These are phyloP conservation scores for Gymnoscopelus braueri DNA, from an alignment of 2,797 vertebrate genomes.

Conservation along the genomic window DNA sequence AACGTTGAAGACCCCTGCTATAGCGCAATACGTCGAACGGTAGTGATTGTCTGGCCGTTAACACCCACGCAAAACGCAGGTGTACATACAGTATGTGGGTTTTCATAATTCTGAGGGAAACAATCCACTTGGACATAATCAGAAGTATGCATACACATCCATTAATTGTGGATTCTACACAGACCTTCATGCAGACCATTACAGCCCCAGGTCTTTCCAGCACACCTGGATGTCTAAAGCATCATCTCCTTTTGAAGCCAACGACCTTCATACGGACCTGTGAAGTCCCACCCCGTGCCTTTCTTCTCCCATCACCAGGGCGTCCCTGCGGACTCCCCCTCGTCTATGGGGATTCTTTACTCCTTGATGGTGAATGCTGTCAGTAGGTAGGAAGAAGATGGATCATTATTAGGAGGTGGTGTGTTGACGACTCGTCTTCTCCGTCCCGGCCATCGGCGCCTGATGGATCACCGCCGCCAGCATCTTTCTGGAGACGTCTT, in stretches of 20 bases:
- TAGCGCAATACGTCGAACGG: too few relatives aligned
- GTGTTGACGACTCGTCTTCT: conserved; percentile 50
- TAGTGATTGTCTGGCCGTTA: too few relatives aligned
- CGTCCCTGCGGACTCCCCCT: conserved; percentile 22
- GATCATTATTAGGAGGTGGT: conserved; percentile 59
- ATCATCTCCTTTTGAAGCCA: background rate
- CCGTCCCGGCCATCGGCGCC: conserved; percentile 38
- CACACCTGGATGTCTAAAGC: too few relatives aligned
- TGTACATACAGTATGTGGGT: too few relatives aligned
- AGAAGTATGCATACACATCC: too few relatives aligned
- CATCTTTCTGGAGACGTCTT: conserved; percentile 10
- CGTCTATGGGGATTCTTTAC: conserved; percentile 32
- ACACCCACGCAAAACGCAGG: too few relatives aligned
- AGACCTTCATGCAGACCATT: background rate
- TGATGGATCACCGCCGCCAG: conserved; percentile 57
- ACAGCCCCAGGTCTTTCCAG: conserved; percentile 1
- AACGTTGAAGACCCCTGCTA: too few relatives aligned
- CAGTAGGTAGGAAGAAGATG: conserved; percentile 46
- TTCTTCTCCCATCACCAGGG: background rate
- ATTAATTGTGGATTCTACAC: too few relatives aligned
- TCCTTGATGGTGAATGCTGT: conserved; percentile 60
- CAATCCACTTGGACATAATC: too few relatives aligned
- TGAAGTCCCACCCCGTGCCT: background rate
- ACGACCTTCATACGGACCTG: conserved; percentile 8
- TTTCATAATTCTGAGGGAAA: too few relatives aligned